A percentile compares a stretch with the other conserved stretches of the same genome.
Evolutionary conservation across 1,140 invertebrate genomes (phyloP).

Genomic region (Papilio aristodemus): DNA sequence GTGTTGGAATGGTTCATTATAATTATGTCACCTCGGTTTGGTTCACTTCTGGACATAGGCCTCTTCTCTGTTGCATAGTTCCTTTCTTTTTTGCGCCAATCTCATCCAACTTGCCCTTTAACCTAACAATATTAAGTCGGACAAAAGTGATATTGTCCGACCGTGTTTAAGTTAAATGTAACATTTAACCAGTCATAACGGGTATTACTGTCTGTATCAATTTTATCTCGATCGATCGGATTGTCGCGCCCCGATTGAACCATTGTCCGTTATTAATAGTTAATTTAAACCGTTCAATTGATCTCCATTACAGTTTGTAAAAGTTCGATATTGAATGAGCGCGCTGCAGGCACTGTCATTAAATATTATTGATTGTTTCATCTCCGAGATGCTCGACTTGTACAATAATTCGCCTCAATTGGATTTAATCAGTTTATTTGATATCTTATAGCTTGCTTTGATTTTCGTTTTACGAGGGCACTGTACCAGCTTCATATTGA

Average conservation of each 20-base stretch:
- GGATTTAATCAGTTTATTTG: constrained; percentile 64
- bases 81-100: no score
- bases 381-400: constrained; percentile 56
- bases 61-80: no score
- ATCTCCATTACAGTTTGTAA: constrained; percentile 72
- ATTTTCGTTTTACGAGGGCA: constrained; percentile 25
- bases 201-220: constrained; percentile 34
- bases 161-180: not conserved
- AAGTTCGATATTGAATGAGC: constrained; percentile 68
- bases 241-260: constrained; percentile 65
- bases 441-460: constrained; percentile 44
- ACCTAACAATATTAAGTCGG: no score
- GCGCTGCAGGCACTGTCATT: constrained; percentile 55
- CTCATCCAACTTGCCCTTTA: no score
- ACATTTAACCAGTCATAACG: not conserved
- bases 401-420: constrained; percentile 74
- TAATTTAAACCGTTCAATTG: constrained; percentile 75
- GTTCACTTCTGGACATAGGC: no score
- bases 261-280: constrained; percentile 65
- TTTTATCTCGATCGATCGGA: constrained; percentile 48
- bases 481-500: not conserved
- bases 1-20: no score
- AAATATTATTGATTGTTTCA: constrained; percentile 69
- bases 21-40: no score
- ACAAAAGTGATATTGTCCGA: no score